phyloP scores from a whole-genome alignment of 2,888 invertebrate genomes.

The Stenichneumon culpator region DNA sequence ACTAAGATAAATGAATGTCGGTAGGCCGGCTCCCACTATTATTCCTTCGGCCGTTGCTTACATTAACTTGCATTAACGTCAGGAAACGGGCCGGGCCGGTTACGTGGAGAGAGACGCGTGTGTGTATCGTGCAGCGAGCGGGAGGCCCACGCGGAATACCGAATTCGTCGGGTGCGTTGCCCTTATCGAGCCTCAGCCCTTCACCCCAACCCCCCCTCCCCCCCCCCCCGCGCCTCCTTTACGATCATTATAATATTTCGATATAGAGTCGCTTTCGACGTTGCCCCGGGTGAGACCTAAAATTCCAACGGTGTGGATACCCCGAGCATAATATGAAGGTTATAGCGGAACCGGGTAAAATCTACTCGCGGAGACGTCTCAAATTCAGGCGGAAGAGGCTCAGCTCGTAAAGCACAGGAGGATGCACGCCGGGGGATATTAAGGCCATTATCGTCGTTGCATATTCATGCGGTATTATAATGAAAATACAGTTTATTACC shows the following conservation, averaged over 20 bases:
- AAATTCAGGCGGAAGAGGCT: conserved; percentile 84
- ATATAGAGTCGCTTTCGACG: conserved; percentile 34
- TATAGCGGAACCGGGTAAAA: conserved; percentile 63
- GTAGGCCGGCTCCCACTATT: conserved; percentile 79
- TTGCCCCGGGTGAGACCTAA: conserved; percentile 2
- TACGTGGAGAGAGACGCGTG: conserved; percentile 3
- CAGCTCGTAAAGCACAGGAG: conserved; percentile 85
- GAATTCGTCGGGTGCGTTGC: conserved; percentile 40
- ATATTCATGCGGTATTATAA: conserved; percentile 85
- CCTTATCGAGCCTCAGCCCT: conserved; percentile 6
- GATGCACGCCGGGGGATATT: conserved; percentile 84
- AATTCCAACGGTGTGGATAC: conserved; percentile 18
- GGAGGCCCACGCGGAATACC: conserved; percentile 14
- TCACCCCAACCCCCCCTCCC: no score
- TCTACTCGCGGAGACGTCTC: conserved; percentile 79
- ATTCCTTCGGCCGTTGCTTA: conserved; percentile 82
- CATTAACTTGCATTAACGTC: conserved; percentile 79
- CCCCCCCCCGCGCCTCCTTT: neutral
- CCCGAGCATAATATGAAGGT: conserved; percentile 30
- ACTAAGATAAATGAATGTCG: conserved; percentile 83
- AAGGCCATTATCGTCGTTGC: conserved; percentile 85
- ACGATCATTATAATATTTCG: conserved; percentile 60
- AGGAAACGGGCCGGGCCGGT: conserved; percentile 62
- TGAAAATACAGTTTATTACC: conserved; percentile 85
- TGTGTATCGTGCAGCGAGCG: conserved; percentile 30